phyloP scores from a whole-genome alignment of 2,113 vertebrate species.

The Ictalurus punctatus region DNA sequence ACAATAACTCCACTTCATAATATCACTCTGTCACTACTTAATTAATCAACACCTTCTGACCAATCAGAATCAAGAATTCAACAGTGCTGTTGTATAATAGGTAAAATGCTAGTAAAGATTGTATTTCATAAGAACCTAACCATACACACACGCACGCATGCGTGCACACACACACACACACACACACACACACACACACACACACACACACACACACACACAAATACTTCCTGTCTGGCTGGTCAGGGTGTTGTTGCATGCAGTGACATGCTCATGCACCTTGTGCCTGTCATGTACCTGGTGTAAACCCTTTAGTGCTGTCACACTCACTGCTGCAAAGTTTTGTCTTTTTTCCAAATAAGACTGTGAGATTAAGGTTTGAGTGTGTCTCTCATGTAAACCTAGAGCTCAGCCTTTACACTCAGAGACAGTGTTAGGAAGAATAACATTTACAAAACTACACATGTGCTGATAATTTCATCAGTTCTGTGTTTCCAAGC shows the following conservation, averaged over 20 bases:
- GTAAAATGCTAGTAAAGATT: background rate
- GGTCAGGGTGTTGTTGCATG: constrained; percentile 24
- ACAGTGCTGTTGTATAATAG: background rate
- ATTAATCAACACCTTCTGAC: background rate
- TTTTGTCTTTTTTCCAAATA: background rate
- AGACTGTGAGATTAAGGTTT: background rate
- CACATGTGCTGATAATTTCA: background rate
- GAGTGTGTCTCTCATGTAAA: background rate
- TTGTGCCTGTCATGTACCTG: background rate
- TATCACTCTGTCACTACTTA: too few species aligned
- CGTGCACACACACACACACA: background rate
- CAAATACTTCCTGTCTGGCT: background rate
- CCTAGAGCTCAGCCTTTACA: background rate
- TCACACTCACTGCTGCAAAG: constrained; percentile 9
- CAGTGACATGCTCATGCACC: constrained; percentile 1
- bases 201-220: background rate
- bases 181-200: background rate
- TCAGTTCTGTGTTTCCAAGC: background rate
- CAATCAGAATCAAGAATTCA: background rate
- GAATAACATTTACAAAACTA: background rate
- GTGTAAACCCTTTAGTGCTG: background rate
- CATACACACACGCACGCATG: background rate
- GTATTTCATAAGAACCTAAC: background rate
- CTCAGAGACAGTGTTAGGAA: background rate
- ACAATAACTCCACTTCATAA: background rate